Conservation (phyloP, 2,888 invertebrate genomes). For the Drosophila gaucha region DNA sequence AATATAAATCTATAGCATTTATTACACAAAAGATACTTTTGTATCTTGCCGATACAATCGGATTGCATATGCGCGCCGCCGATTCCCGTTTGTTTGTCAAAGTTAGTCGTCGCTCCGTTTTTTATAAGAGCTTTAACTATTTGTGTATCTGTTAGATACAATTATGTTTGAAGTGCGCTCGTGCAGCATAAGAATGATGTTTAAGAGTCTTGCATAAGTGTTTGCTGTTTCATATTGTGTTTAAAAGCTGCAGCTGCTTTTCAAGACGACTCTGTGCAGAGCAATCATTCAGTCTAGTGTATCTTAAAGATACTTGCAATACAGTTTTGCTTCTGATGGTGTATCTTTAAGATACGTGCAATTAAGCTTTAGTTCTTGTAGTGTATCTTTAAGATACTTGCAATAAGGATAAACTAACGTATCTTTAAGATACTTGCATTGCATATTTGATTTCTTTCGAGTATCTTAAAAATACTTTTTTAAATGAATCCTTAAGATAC, state of each 20-base stretch:
- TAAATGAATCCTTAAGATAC: no score
- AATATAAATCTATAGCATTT: no score
- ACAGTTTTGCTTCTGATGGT: no score
- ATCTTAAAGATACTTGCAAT: not conserved
- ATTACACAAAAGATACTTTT: conserved; percentile 7
- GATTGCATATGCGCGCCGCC: not conserved
- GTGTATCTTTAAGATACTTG: not conserved
- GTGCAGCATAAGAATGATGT: not conserved
- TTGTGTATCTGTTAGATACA: not conserved
- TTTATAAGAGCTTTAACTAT: not conserved
- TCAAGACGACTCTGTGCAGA: not conserved
- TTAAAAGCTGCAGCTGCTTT: not conserved
- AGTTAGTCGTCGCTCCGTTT: not conserved
- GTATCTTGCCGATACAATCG: conserved; percentile 2
- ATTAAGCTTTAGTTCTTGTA: no score
- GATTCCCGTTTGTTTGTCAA: no score
- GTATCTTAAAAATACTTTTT: no score
- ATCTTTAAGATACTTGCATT: not conserved
- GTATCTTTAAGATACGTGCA: not conserved
- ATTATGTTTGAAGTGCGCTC: conserved; percentile 2
- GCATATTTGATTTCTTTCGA: not conserved
- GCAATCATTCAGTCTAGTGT: not conserved
- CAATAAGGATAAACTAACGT: not conserved
- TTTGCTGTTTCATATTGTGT: not conserved
- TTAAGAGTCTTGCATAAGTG: not conserved